Percentiles rank a stretch among this genome's conserved stretches.
Conservation (phyloP, 1,140 invertebrate species). For the Camponotus floridanus region DNA sequence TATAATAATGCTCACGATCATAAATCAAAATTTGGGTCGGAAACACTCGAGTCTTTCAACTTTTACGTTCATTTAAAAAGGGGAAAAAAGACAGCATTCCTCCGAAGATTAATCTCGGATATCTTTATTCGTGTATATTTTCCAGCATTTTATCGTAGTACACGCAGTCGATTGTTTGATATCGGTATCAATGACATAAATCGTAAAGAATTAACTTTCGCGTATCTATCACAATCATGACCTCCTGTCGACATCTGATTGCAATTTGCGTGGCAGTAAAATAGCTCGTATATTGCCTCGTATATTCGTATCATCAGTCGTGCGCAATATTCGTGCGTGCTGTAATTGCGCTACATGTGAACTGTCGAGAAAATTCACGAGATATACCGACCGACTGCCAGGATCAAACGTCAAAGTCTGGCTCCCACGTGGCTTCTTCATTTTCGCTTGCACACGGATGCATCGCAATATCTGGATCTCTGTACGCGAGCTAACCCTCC, state of each 20-base stretch:
- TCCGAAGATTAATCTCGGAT: not conserved
- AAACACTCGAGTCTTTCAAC: not conserved
- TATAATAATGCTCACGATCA: constrained; percentile 21
- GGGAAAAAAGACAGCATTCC: not conserved
- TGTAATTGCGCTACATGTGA: constrained; percentile 14
- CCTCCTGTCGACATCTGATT: constrained; percentile 2
- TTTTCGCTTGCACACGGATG: constrained; percentile 5
- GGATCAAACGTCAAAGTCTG: constrained; percentile 69
- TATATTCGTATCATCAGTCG: constrained; percentile 19
- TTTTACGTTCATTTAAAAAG: not conserved
- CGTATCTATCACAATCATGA: not conserved
- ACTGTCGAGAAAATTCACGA: constrained; percentile 68
- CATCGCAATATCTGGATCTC: constrained; percentile 32
- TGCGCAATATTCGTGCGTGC: constrained; percentile 6
- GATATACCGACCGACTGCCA: constrained; percentile 63
- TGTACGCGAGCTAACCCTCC: constrained; percentile 19
- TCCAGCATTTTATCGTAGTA: not conserved
- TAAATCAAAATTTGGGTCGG: not conserved
- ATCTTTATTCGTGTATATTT: not conserved
- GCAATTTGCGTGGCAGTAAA: not conserved
- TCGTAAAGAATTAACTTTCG: not conserved
- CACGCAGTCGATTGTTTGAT: not conserved
- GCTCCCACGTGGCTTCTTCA: constrained; percentile 17
- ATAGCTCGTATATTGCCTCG: not conserved
- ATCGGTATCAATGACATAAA: not conserved